Percentiles rank a stretch among this genome's conserved stretches.
Evolutionary conservation across 1,140 invertebrate species (phyloP).

Genomic region (Anastrepha ludens): DNA sequence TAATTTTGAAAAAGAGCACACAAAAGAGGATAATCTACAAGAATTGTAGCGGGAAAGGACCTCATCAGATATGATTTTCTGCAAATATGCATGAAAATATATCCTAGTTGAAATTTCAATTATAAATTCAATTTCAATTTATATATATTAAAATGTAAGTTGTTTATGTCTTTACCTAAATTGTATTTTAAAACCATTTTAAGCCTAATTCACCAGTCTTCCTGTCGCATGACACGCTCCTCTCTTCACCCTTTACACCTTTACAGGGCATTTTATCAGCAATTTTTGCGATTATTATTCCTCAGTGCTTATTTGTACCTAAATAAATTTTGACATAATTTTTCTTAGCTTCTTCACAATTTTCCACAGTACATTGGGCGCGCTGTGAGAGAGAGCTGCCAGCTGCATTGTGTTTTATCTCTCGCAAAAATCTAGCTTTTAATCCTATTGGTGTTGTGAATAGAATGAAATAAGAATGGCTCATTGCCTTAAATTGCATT

Average conservation of each 20-base stretch:
- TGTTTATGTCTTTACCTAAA: no score
- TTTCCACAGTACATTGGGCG: not conserved
- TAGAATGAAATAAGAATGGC: conserved; percentile 19
- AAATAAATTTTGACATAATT: conserved; percentile 21
- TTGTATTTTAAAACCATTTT: no score
- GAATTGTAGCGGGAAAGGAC: no score
- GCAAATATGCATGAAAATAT: no score
- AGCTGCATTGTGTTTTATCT: not conserved
- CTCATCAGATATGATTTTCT: no score
- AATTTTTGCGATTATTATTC: not conserved
- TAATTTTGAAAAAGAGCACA: no score
- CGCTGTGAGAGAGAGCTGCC: not conserved
- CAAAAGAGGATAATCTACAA: no score
- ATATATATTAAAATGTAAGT: no score
- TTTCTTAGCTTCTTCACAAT: not conserved
- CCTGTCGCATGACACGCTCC: no score
- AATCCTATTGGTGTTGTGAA: conserved; percentile 37
- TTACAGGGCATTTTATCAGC: not conserved
- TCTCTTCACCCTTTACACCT: not conserved
- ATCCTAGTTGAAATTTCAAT: no score
- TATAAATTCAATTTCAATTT: no score
- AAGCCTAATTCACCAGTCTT: no score
- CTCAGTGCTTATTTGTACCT: not conserved
- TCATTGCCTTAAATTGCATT: conserved; percentile 41
- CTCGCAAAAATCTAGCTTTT: conserved; percentile 3